Base-by-base conservation (phyloP, 2,797 vertebrate genomes). In the Neosilurus hyrtlii region DNA sequence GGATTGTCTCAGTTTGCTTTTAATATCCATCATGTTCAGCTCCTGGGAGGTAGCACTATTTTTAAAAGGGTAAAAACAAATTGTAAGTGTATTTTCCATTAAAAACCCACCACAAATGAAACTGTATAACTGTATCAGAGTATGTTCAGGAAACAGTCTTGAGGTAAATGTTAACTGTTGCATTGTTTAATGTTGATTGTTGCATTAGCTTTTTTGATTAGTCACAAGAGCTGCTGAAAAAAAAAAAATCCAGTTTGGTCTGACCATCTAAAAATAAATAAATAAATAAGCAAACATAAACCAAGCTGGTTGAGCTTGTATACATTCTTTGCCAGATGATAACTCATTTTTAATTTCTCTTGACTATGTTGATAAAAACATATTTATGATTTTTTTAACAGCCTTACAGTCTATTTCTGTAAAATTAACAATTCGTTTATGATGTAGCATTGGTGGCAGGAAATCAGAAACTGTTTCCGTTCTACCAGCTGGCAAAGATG, bases 1-100 rank as follows among this genome's bases (percentile, higher is more conserved):
- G 82, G 85, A 86, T 81, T 68, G 85, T 79, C 83, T 83, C 75
- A n/a, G 56, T 82, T 82, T 79, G 67, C 80, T 51, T 65, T 59
- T n/a, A 57, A 83, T 81, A 80, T 65, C 71, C 59, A 61, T 24
- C 20, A 74, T 35, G n/a, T 79, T 43, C 26, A 35, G 61, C 82
- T 76, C 78, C 24, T 83, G 87, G 81, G 81, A 85, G 72, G 26
- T 18, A 68, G 63, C 83, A 75, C 65, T 77, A 79, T 77, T 83
- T 84, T 80, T 51, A 61, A 73, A 56, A 59, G 56, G n/a, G 26
- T 43, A 66, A 20, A 35, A 30, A 43, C 35, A 43, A 73, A 71
- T 76, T 43, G 56, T 15, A 80, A 79, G 56, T 30, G 43, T 62
- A 63, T 57, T 59, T 81, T 81, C 37, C 37, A 81, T 65, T 52